Conservation (phyloP, 2,797 vertebrate species). For the Chromis chromis region DNA sequence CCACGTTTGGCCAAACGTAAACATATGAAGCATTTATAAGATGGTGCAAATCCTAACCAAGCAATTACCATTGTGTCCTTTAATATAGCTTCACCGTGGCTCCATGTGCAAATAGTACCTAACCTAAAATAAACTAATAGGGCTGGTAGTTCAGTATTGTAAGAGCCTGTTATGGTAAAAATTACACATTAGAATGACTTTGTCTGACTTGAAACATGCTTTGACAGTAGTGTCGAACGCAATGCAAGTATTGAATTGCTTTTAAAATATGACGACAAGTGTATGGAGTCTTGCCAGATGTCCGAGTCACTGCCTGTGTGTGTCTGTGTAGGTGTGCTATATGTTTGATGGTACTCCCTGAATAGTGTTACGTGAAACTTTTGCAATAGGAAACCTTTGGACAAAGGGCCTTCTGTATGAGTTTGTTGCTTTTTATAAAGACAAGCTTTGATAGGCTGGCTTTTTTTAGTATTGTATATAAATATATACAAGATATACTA, state of each 20-base stretch:
- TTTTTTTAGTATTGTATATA: conserved; percentile 78
- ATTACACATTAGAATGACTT: conserved; percentile 27
- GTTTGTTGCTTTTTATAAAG: conserved; percentile 78
- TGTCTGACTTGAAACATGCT: conserved; percentile 55
- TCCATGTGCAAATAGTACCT: conserved; percentile 19
- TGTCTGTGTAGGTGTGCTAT: conserved; percentile 76
- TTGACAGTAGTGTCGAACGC: conserved; percentile 28
- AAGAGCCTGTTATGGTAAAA: conserved; percentile 15
- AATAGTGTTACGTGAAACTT: conserved; percentile 76
- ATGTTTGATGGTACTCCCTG: conserved; percentile 79
- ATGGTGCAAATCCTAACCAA: conserved; percentile 41
- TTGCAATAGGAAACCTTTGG: conserved; percentile 79
- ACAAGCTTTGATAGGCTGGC: conserved; percentile 75
- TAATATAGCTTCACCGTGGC: conserved; percentile 40
- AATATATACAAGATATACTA: conserved; percentile 78
- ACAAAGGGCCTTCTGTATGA: conserved; percentile 76
- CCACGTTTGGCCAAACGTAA: conserved; percentile 46
- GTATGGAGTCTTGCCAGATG: conserved; percentile 61
- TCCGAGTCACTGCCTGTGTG: conserved; percentile 75
- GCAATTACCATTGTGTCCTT: conserved; percentile 52
- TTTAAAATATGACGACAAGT: conserved; percentile 44
- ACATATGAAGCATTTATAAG: conserved; percentile 16
- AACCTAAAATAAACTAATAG: conserved; percentile 26
- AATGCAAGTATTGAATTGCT: conserved; percentile 49
- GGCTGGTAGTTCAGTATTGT: conserved; percentile 35